phyloP scores from a whole-genome alignment of 2,888 invertebrate species.

The Lasioglossum leucozonium region DNA sequence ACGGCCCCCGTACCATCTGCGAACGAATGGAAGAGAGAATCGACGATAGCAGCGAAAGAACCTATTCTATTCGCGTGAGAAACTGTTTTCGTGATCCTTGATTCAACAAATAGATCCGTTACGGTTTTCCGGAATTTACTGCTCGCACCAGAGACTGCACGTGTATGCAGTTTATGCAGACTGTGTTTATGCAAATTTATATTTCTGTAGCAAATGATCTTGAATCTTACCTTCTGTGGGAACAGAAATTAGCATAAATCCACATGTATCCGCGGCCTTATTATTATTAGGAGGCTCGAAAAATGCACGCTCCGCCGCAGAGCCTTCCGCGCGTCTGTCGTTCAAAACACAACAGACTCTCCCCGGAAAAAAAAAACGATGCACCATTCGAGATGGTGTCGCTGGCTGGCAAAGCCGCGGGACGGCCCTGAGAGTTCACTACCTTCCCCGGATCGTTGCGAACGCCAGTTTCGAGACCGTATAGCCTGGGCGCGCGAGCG shows the following conservation, averaged over 20 bases:
- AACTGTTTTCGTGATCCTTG: neutral
- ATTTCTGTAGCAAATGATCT: neutral
- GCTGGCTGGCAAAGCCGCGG: conserved; percentile 50
- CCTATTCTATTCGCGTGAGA: neutral
- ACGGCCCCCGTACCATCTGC: conserved; percentile 31
- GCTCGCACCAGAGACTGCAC: neutral
- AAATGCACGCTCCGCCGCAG: neutral
- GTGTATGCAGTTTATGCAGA: neutral
- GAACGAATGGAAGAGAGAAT: conserved; percentile 9
- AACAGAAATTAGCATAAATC: neutral
- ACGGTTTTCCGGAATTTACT: neutral
- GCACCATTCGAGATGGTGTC: neutral
- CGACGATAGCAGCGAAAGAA: conserved; percentile 20
- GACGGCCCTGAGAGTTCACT: conserved; percentile 67
- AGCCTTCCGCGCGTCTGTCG: neutral
- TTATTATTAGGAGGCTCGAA: neutral
- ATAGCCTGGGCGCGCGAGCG: conserved; percentile 31
- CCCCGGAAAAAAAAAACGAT: neutral
- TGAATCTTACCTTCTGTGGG: neutral
- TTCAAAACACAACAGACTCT: neutral
- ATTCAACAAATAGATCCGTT: neutral
- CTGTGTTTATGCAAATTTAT: neutral
- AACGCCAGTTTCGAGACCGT: conserved; percentile 47
- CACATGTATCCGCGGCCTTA: neutral
- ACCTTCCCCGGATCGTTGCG: conserved; percentile 60